Evolutionary conservation across 2,113 vertebrate genomes (phyloP).

Genomic region (Hystrix cristata): DNA sequence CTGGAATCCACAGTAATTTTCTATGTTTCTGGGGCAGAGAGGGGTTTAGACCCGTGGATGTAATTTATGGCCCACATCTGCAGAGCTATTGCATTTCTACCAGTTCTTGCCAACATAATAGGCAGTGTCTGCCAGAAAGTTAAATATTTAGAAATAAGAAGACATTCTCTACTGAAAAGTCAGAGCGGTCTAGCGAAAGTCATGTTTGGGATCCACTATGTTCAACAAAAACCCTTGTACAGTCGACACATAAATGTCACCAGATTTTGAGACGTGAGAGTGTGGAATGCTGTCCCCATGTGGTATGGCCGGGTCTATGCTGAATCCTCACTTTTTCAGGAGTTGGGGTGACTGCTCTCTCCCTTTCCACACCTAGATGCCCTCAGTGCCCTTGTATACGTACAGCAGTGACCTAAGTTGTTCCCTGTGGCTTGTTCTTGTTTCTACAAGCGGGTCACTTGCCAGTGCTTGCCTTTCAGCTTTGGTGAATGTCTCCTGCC

Average conservation of each 20-base stretch:
- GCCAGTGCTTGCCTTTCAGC: slow-evolving; percentile 34
- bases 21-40: not conserved
- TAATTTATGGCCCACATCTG: not conserved
- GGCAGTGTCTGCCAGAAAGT: slow-evolving; percentile 7
- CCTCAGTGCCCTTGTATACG: not conserved
- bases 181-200: not conserved
- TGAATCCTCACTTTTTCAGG: not conserved
- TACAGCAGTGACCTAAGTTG: not conserved
- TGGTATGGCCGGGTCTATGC: not conserved
- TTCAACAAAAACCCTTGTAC: not conserved
- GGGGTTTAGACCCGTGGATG: not conserved
- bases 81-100: not conserved
- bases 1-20: not conserved
- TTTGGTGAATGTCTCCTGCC: slow-evolving; percentile 43
- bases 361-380: not conserved
- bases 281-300: not conserved
- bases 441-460: slow-evolving; percentile 77
- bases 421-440: slow-evolving; percentile 45
- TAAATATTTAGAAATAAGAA: slow-evolving; percentile 67
- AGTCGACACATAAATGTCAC: not conserved
- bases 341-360: not conserved
- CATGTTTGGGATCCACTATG: not conserved
- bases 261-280: accelerated
- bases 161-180: not conserved
- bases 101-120: not conserved